These are phyloP conservation scores for Archilochus colubris DNA, from an alignment of 2,113 vertebrate species.

Conservation along the genomic window DNA sequence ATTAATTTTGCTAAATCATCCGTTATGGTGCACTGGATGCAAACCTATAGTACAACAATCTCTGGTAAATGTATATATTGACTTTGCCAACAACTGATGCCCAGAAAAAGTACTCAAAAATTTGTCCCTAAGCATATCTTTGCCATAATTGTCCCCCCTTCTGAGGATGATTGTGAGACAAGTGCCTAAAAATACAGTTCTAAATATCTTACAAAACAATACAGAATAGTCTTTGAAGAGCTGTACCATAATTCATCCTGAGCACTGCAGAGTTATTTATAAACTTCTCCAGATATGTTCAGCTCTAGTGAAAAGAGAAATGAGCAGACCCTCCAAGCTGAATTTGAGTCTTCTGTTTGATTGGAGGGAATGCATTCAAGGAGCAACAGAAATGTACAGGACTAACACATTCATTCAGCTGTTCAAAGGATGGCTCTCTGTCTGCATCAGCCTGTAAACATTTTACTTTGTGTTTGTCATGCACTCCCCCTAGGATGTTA, in stretches of 20 bases:
- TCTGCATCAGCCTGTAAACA: constrained; percentile 34
- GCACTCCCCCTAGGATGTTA: constrained; percentile 15
- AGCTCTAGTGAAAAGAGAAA: constrained; percentile 4
- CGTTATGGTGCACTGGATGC: not conserved
- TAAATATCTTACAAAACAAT: not conserved
- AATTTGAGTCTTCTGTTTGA: constrained; percentile 30
- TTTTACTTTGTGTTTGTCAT: constrained; percentile 31
- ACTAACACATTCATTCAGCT: not conserved
- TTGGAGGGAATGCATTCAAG: not conserved
- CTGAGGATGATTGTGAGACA: not conserved
- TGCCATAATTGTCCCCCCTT: not conserved
- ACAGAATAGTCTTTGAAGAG: constrained; percentile 28
- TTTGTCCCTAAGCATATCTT: not conserved
- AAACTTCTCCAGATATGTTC: not conserved
- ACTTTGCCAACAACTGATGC: not conserved
- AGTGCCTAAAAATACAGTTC: constrained; percentile 8
- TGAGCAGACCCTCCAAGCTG: constrained; percentile 16
- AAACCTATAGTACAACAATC: not conserved
- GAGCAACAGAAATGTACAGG: not conserved
- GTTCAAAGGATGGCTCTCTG: constrained; percentile 14
- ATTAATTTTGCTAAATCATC: not conserved
- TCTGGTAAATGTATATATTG: not conserved
- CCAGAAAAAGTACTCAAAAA: not conserved
- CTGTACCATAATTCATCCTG: not conserved
- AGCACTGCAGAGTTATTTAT: constrained; percentile 48